These are phyloP conservation scores for Micoletzkya japonica DNA, from an alignment of 2,888 invertebrate genomes.

Conservation along the genomic window DNA sequence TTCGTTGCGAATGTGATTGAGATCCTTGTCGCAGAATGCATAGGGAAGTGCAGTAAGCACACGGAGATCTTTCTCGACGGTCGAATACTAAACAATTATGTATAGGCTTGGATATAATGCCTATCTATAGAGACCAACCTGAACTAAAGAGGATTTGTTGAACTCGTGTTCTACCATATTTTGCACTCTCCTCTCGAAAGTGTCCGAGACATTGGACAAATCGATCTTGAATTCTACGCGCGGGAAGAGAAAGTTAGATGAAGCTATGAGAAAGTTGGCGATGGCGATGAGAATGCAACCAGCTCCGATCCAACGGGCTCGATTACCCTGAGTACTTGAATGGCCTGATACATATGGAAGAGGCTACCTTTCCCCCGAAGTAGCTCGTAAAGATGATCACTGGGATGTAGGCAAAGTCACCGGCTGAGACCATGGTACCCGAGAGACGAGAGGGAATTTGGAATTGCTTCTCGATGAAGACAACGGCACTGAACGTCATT, in stretches of 20 bases:
- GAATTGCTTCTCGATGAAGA: slow-evolving; percentile 62
- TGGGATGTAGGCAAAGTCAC: slow-evolving; percentile 63
- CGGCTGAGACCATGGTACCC: slow-evolving; percentile 63
- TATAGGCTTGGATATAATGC: neutral
- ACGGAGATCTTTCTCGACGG: slow-evolving; percentile 28
- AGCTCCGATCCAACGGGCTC: slow-evolving; percentile 62
- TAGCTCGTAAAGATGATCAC: slow-evolving; percentile 61
- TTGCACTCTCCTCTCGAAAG: too few species aligned
- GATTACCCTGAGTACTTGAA: slow-evolving; percentile 48
- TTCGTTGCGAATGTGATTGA: slow-evolving; percentile 44
- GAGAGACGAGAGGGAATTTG: slow-evolving; percentile 61
- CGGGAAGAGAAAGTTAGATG: slow-evolving; percentile 61
- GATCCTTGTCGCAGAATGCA: slow-evolving; percentile 53
- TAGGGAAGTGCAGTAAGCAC: slow-evolving; percentile 48
- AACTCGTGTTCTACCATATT: too few species aligned
- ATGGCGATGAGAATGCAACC: slow-evolving; percentile 62
- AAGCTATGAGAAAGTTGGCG: slow-evolving; percentile 59
- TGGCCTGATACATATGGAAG: neutral
- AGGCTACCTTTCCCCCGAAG: slow-evolving; percentile 56
- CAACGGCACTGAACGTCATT: slow-evolving; percentile 56
- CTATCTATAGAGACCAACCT: too few species aligned
- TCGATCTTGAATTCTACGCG: slow-evolving; percentile 40
- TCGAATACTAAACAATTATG: neutral
- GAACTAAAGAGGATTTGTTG: too few species aligned
- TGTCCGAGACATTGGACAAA: slow-evolving; percentile 3